Conservation (phyloP, 2,888 invertebrate species). For the Rutpela maculata region DNA sequence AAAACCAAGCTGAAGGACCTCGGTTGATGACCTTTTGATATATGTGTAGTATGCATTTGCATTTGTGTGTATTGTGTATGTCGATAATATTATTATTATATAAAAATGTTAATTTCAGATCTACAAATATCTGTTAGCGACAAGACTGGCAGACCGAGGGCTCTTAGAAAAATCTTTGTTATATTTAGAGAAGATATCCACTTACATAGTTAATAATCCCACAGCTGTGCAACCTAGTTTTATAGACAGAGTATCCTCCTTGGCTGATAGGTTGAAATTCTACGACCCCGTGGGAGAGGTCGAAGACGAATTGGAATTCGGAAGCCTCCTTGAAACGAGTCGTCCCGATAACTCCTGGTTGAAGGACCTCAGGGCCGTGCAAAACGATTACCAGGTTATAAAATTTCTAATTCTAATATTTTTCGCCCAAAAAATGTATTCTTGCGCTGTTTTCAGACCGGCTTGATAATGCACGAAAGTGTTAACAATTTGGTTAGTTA, state of each 20-base stretch:
- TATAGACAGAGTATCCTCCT: constrained; percentile 75
- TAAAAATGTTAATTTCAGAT: constrained; percentile 76
- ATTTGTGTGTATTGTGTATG: no score
- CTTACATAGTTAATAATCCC: constrained; percentile 79
- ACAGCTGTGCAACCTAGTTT: constrained; percentile 75
- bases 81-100: no score
- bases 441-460: constrained; percentile 62
- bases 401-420: background rate
- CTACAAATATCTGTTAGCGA: constrained; percentile 90
- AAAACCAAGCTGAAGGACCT: no score
- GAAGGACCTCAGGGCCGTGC: constrained; percentile 73
- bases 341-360: constrained; percentile 78
- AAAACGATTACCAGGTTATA: constrained; percentile 73
- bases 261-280: constrained; percentile 72
- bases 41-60: no score
- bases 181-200: constrained; percentile 88
- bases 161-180: constrained; percentile 86
- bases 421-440: background rate
- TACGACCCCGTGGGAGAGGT: constrained; percentile 70
- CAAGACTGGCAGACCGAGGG: constrained; percentile 86
- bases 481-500: constrained; percentile 44
- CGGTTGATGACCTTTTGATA: no score
- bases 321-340: constrained; percentile 64
- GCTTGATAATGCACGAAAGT: constrained; percentile 68
- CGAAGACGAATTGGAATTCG: constrained; percentile 68